These are phyloP conservation scores for Villa cingulata DNA, from an alignment of 2,888 invertebrate species.

Conservation along the genomic window DNA sequence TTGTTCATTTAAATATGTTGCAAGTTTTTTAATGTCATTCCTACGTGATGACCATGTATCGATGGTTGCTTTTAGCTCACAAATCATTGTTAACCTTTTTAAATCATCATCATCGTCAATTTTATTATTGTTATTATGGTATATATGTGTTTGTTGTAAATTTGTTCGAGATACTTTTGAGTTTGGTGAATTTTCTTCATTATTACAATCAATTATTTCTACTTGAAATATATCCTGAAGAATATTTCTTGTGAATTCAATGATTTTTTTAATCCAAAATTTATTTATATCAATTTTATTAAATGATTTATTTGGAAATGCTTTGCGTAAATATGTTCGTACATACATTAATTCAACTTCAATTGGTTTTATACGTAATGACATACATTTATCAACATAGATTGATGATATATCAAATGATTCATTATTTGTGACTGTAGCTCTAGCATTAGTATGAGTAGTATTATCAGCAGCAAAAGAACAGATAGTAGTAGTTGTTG, in stretches of 20 bases:
- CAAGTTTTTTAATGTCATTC: conserved; percentile 4
- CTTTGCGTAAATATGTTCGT: conserved; percentile 7
- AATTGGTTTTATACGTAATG: conserved; percentile 6
- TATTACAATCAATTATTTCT: background rate
- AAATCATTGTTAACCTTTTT: conserved; percentile 2
- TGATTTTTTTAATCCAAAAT: conserved; percentile 7
- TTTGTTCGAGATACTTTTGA: background rate
- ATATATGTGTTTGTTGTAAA: background rate
- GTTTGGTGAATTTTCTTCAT: background rate
- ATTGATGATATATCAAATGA: too few relatives aligned
- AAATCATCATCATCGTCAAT: background rate
- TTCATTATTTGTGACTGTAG: background rate
- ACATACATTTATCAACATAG: background rate
- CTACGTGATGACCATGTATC: conserved; percentile 5
- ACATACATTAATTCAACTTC: conserved; percentile 10
- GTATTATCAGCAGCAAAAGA: background rate
- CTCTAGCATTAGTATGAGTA: background rate
- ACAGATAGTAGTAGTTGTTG: background rate
- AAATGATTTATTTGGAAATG: conserved; percentile 4
- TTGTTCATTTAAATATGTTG: conserved; percentile 5
- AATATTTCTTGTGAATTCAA: conserved; percentile 3
- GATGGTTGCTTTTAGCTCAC: background rate
- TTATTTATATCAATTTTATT: conserved; percentile 10
- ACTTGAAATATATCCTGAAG: conserved; percentile 4
- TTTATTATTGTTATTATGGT: background rate